phyloP scores from a whole-genome alignment of 35 echinoderm and acorn worm species.

The Anneissia japonica region DNA sequence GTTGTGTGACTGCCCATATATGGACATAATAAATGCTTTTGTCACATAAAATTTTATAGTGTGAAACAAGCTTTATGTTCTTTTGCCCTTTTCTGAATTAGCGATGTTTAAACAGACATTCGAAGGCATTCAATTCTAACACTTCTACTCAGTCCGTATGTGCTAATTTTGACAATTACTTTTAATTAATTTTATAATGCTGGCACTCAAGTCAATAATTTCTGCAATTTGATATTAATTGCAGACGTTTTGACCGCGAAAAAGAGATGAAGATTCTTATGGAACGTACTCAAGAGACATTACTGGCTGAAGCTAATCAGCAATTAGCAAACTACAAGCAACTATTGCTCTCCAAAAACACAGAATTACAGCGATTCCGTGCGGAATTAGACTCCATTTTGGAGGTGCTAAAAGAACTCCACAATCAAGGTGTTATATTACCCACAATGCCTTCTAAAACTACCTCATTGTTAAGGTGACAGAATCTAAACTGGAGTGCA shows the following conservation, averaged over 20 bases:
- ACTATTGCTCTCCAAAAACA: conserved; percentile 57
- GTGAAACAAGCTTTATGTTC: too few relatives aligned
- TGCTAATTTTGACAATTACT: too few relatives aligned
- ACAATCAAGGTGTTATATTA: conserved; percentile 81
- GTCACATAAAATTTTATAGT: too few relatives aligned
- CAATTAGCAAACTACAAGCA: conserved; percentile 51
- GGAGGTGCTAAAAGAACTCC: conserved; percentile 71
- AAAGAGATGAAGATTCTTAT: conserved; percentile 55
- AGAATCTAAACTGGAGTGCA: too few relatives aligned
- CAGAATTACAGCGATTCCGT: conserved; percentile 84
- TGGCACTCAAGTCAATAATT: too few relatives aligned
- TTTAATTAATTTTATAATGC: too few relatives aligned
- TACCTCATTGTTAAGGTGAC: neutral
- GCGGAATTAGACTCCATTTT: conserved; percentile 74
- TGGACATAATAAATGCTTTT: too few relatives aligned
- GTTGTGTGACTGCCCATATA: too few relatives aligned
- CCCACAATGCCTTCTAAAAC: neutral
- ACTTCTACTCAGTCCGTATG: too few relatives aligned
- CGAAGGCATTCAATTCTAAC: too few relatives aligned
- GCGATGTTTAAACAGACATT: too few relatives aligned
- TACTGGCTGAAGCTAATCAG: conserved; percentile 54
- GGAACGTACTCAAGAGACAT: conserved; percentile 53
- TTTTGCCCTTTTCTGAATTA: too few relatives aligned
- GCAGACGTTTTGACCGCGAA: conserved; percentile 58
- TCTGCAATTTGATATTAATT: neutral